Evolutionary conservation across 1,140 invertebrate species (phyloP), one percentile per base, ranked within the genome.

Genomic region (Drosophila athabasca): DNA sequence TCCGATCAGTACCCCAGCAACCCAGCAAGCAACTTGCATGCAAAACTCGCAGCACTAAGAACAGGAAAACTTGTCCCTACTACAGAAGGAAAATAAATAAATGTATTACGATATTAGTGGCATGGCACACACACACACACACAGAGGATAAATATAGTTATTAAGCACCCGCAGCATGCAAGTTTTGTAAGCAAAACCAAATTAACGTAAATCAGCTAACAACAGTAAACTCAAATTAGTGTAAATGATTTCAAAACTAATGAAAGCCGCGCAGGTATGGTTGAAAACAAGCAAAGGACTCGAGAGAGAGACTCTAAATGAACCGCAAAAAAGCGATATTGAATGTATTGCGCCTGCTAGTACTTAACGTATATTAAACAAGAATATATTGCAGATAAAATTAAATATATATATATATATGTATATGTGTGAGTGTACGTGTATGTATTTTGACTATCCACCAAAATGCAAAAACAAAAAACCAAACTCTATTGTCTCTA

Each of bases 311-410:
- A 52, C 11, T 39, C 51, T 15, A 77, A 74, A 29, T 53, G 48
- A 69, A 62, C 48, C 48, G 41, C 58, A 80, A 67, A 70, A 29
- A 53, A 65, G 17, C 80, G 76, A 79, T 87, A 82, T 87, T 87
- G 70, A 87, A 87, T 87, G 83, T 88, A 87, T 87, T 87, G 78
- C 83, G 82, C 78, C 74, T 87, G 78, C 82, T 85, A 81, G 81
- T 78, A 81, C 77, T 87, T 81, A 87, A 83, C 83, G 61, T 82
- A 81, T 70, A 78, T 68, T 78, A 72, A 81, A 72, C 62, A 59
- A 71, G 74, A 78, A 78, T 81, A 81, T 78, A 88, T 73, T 13
- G 35, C 76, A 68, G 62, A 85, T 68, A 79, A 65, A 62, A 67
- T 55, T 67, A 85, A 60, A 44, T 67, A 70, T 69, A 68, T 82